Evolutionary conservation across 37 sponge, comb jelly and placozoan genomes (phyloP).

Genomic region (Agelas oroides): DNA sequence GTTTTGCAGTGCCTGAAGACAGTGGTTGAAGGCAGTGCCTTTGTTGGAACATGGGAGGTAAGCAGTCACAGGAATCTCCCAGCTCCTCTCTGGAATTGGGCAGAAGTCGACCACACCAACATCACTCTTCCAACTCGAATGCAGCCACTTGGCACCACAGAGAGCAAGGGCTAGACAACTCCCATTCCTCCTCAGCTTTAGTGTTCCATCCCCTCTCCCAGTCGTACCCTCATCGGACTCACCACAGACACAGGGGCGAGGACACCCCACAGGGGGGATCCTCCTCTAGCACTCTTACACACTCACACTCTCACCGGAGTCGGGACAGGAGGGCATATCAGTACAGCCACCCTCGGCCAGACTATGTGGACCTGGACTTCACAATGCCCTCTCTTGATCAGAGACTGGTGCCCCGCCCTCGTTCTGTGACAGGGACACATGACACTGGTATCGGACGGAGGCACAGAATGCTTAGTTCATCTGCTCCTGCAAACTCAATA

Average conservation of each 20-base stretch:
- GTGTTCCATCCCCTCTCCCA: neutral
- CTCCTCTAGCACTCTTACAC: too few species aligned
- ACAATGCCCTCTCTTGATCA: too few species aligned
- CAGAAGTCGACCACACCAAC: neutral
- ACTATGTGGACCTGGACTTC: too few species aligned
- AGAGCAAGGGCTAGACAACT: neutral
- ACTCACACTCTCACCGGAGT: neutral
- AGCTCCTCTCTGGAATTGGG: neutral
- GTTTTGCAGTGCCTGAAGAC: neutral
- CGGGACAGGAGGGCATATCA: neutral
- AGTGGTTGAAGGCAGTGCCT: neutral
- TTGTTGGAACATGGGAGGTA: slow-evolving; percentile 12
- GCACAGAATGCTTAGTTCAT: too few species aligned
- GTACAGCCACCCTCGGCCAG: neutral
- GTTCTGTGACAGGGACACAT: too few species aligned
- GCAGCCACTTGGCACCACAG: neutral
- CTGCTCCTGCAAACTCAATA: too few species aligned
- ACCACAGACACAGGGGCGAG: neutral
- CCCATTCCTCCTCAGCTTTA: neutral
- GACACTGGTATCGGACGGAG: too few species aligned
- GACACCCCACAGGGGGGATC: neutral
- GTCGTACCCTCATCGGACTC: neutral
- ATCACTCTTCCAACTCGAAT: neutral
- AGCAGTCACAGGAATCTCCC: slow-evolving; percentile 33
- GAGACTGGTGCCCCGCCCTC: too few species aligned